Evolutionary conservation across 2,113 vertebrate genomes (phyloP).

Genomic region (Pantherophis guttatus): DNA sequence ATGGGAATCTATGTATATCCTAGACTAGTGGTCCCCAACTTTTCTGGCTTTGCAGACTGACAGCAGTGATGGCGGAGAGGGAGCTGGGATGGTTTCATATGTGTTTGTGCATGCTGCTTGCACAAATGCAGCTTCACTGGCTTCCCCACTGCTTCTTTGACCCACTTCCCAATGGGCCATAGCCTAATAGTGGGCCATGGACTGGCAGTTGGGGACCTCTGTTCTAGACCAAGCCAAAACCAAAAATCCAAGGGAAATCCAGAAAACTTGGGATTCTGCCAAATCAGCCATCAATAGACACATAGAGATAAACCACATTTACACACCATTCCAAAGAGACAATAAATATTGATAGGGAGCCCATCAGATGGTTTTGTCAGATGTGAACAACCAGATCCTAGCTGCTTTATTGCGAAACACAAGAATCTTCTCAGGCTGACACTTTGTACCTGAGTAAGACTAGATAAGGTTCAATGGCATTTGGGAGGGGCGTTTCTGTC

Average conservation of each 20-base stretch:
- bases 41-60: not conserved
- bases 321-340: not conserved
- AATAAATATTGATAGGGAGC: not conserved
- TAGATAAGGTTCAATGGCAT: not conserved
- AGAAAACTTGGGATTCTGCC: not conserved
- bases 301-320: not conserved
- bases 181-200: not conserved
- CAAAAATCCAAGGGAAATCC: not conserved
- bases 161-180: not conserved
- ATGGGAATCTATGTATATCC: not conserved
- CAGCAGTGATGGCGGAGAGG: not conserved
- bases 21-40: not conserved
- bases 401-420: not conserved
- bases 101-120: not conserved
- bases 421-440: not conserved
- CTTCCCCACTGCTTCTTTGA: not conserved
- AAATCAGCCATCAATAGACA: not conserved
- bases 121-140: not conserved
- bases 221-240: not conserved
- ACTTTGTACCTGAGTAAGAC: not conserved
- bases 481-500: no score
- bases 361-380: not conserved
- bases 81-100: not conserved
- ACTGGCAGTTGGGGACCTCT: not conserved
- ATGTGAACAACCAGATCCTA: not conserved